These are phyloP conservation scores for Tetanocera ferruginea DNA, from an alignment of 2,888 invertebrate species.

Conservation along the genomic window DNA sequence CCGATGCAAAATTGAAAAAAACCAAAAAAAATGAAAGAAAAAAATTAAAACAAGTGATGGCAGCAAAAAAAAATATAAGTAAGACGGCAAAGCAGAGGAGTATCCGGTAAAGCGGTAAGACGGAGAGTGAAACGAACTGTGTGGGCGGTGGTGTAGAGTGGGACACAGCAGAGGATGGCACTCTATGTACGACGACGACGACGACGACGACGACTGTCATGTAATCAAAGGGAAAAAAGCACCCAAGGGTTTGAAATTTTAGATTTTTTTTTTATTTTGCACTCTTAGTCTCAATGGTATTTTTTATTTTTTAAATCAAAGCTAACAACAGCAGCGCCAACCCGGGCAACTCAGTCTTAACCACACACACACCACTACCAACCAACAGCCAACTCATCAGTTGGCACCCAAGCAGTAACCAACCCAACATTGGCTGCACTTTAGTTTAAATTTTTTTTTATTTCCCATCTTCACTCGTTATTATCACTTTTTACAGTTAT, in stretches of 20 bases:
- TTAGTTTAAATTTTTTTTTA: neutral
- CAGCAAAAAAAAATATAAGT: slow-evolving; percentile 7
- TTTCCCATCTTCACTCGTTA: slow-evolving; percentile 25
- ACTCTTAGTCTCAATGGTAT: slow-evolving; percentile 29
- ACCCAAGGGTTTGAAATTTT: slow-evolving; percentile 65
- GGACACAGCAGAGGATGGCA: neutral
- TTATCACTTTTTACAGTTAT: slow-evolving; percentile 44
- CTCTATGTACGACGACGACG: neutral
- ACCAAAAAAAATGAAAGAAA: slow-evolving; percentile 22
- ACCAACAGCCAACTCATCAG: neutral
- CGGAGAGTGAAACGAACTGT: neutral
- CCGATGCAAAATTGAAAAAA: neutral
- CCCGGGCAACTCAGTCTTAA: neutral
- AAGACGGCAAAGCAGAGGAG: neutral
- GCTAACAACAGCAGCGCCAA: slow-evolving; percentile 19
- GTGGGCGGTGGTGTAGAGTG: neutral
- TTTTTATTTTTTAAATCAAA: slow-evolving; percentile 16
- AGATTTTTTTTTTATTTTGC: slow-evolving; percentile 52
- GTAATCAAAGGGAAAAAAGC: slow-evolving; percentile 43
- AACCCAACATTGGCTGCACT: no score
- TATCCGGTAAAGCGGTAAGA: slow-evolving; percentile 6
- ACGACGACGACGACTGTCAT: neutral
- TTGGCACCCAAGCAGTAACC: no score
- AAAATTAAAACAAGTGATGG: slow-evolving; percentile 20
- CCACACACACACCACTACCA: neutral